Base-by-base conservation (phyloP, 2,888 invertebrate genomes). In the Calameuta filiformis region DNA sequence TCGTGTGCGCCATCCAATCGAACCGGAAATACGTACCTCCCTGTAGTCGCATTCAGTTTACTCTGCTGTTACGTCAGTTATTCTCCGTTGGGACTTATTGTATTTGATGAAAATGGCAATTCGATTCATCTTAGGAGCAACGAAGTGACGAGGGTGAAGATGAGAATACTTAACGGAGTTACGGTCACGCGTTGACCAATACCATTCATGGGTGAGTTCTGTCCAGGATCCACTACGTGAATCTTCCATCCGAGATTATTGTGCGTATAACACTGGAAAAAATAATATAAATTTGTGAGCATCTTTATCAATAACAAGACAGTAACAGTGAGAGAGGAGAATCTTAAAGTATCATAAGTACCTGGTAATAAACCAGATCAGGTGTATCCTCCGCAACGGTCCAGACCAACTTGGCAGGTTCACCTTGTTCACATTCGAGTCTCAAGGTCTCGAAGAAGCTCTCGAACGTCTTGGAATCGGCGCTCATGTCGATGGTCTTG, bases 231-330 rank as follows among this genome's bases (percentile, higher is more conserved):
- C 15, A 97, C 95, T 3, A 98, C 96, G 91, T 96, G 95, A 85
- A 98, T 98, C 91, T 97, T 98, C 98, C 98, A 98, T 75, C 98
- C 98, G 37, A 98, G 93, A 91, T 97, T 96, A 84, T 95, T 96
- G 92, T 98, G 98, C n/a, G 96, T 95, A 92, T 96, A 98, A 92
- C 98, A 98, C 98, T 98, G 92, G 30, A 93, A 92, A 75, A 75
- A 34, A 76, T 75, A 23, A 56, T 2, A 56, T 56, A 23, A 56
- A 56, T 23, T 56, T 9, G 23, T 56, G 9, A 23, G 23, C 9
- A 56, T 56, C 23, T 23, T 9, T 56, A 56, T 56, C 23, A 23
- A 23, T 23, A 56, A 56, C 40, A 6, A 9, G 40, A 40, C 40
- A 15, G 40, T 40, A 40, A 0, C 40, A 40, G 15, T 15, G 15